These are phyloP conservation scores for Athrips mouffetella DNA, from an alignment of 2,888 invertebrate species.

Conservation along the genomic window DNA sequence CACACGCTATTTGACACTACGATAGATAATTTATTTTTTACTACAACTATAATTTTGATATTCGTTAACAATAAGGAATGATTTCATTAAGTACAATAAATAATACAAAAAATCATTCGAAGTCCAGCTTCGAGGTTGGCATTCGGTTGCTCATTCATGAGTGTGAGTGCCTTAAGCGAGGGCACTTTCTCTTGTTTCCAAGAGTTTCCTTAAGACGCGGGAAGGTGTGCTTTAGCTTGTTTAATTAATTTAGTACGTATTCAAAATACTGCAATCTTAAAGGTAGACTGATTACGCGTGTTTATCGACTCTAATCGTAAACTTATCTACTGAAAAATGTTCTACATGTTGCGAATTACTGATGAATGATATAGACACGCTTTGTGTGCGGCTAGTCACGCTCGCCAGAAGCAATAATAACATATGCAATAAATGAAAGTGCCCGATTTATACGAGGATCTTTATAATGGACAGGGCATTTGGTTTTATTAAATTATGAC, in stretches of 20 bases:
- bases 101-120: constrained; percentile 32
- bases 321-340: constrained; percentile 27
- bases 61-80: constrained; percentile 6
- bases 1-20: constrained; percentile 50
- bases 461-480: neutral
- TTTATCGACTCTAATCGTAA: neutral
- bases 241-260: too few relatives aligned
- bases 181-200: constrained; percentile 10
- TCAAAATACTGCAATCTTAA: neutral
- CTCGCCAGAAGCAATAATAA: constrained; percentile 27
- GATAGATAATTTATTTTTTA: constrained; percentile 10
- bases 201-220: constrained; percentile 4
- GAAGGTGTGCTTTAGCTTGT: too few relatives aligned
- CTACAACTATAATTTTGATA: constrained; percentile 8
- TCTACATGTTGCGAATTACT: constrained; percentile 7
- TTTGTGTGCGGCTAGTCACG: constrained; percentile 2
- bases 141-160: neutral
- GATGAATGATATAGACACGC: constrained; percentile 7
- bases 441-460: neutral
- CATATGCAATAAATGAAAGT: constrained; percentile 45
- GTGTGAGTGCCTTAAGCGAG: too few relatives aligned
- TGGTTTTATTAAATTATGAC: constrained; percentile 3
- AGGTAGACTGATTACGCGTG: constrained; percentile 8
- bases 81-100: constrained; percentile 32
- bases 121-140: constrained; percentile 45